Evolutionary conservation across 2,888 invertebrate genomes (phyloP), one percentile per base, ranked within the genome.

Genomic region (Germaria angustata): DNA sequence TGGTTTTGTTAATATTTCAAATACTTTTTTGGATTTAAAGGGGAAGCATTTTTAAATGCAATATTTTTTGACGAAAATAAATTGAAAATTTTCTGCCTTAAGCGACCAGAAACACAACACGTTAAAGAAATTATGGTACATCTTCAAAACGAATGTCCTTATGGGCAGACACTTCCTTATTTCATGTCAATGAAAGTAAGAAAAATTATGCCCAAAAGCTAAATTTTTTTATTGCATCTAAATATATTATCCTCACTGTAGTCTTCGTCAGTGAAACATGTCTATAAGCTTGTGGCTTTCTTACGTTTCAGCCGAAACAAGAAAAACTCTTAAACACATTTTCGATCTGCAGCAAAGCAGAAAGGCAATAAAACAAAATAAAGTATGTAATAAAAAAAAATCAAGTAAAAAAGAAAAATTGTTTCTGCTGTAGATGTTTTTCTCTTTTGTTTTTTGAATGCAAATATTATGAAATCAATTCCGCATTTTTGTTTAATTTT

Each of bases 381-480:
- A 3, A 28, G 6, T 5, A 28, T 28, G 28, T 5, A 28, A 28
- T 28, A 6, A 28, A 28, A n/a, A 36, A 32, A 72, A 65, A 55
- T 15, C 61, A 53, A 46, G 17, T 63, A 39, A 39, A 49, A 46
- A 39, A 76, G 57, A 39, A 77, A 61, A 49, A 39, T 22, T 22
- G 65, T 65, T 79, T 66, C 41, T 66, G n/a, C 41, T 34, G 69
- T 66, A 34, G 55, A 73, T 73, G 63, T 75, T 22, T 59, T 28
- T 28, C 28, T 24, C 69, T 66, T 65, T 66, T n/a, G n/a, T n/a
- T n/a, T 24, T 77, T 82, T 69, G 34, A 75, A 82, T 82, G 82
- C 82, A 79, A 82, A 82, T 82, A 76, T 82, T 82, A 82, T 76
- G 82, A 82, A 82, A 82, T 82, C 82, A 82, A 82, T 82, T 82